Evolutionary conservation across 2,888 invertebrate genomes (phyloP).

Genomic region (Icerya purchasi): DNA sequence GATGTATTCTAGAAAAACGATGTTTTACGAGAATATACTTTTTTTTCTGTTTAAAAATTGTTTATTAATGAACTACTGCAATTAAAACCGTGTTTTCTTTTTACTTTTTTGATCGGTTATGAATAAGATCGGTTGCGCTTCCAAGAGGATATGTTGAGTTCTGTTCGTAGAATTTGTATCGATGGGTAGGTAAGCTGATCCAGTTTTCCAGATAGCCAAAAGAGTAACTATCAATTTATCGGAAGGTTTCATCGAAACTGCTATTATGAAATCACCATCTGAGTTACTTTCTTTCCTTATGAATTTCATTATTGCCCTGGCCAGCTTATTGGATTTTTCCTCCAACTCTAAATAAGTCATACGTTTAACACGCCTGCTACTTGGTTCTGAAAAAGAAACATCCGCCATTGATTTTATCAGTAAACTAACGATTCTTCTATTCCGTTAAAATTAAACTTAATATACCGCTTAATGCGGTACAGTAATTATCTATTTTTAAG

Average conservation of each 20-base stretch:
- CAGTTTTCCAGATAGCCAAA: constrained; percentile 55
- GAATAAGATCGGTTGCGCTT: constrained; percentile 45
- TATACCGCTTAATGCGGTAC: too few relatives aligned
- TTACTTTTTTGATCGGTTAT: constrained; percentile 42
- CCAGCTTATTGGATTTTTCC: constrained; percentile 12
- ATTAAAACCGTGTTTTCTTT: too few relatives aligned
- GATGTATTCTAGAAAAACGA: too few relatives aligned
- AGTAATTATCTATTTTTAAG: too few relatives aligned
- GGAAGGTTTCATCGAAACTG: constrained; percentile 57
- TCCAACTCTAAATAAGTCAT: constrained; percentile 12
- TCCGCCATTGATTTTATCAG: too few relatives aligned
- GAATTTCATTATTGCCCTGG: constrained; percentile 8
- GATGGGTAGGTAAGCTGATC: constrained; percentile 65
- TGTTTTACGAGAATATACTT: too few relatives aligned
- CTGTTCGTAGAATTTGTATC: constrained; percentile 45
- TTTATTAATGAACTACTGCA: too few relatives aligned
- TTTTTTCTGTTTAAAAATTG: too few relatives aligned
- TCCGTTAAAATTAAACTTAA: too few relatives aligned
- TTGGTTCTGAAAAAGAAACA: background rate
- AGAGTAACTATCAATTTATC: constrained; percentile 42
- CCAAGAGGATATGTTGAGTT: constrained; percentile 50
- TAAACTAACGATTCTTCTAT: too few relatives aligned
- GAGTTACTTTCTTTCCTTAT: constrained; percentile 26
- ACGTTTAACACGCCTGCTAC: background rate
- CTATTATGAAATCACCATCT: constrained; percentile 51